A percentile compares a stretch with the other conserved stretches of the same genome.
These are phyloP conservation scores for Corvus moneduloides DNA, from an alignment of 2,113 vertebrate genomes.

Conservation along the genomic window DNA sequence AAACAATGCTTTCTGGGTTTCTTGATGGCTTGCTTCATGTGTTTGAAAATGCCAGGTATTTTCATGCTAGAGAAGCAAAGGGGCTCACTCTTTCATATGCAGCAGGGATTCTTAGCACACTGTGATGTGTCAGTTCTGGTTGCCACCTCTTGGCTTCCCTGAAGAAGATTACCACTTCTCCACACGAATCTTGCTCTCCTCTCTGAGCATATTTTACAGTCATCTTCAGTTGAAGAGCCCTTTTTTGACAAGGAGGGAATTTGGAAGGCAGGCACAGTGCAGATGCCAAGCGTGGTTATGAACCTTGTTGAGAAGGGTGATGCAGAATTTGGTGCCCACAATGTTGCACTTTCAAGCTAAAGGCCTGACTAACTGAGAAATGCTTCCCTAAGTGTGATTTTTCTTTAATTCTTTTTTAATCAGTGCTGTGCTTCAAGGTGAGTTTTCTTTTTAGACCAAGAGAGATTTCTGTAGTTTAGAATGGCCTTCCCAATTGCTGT, in stretches of 20 bases:
- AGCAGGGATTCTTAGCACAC: not conserved
- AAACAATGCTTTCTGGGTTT: not conserved
- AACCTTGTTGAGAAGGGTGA: not conserved
- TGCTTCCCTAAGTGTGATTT: not conserved
- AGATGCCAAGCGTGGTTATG: not conserved
- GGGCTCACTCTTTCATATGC: not conserved
- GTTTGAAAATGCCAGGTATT: not conserved
- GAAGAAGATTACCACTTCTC: not conserved
- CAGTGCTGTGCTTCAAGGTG: not conserved
- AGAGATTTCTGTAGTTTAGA: not conserved
- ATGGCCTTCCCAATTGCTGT: not conserved
- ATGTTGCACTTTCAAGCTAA: not conserved
- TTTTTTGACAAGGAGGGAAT: not conserved
- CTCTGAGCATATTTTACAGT: not conserved
- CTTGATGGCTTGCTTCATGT: not conserved
- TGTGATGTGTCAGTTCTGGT: not conserved
- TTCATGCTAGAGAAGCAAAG: not conserved
- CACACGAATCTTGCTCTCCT: not conserved
- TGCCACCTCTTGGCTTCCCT: not conserved
- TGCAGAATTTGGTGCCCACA: not conserved
- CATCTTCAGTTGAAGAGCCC: not conserved
- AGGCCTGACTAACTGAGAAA: not conserved
- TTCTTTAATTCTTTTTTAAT: not conserved
- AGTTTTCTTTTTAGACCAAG: not conserved
- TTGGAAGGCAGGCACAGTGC: not conserved